A percentile compares a stretch with the other conserved stretches of the same genome.
Evolutionary conservation across 2,888 invertebrate species (phyloP).

Genomic region (Tachina fera): DNA sequence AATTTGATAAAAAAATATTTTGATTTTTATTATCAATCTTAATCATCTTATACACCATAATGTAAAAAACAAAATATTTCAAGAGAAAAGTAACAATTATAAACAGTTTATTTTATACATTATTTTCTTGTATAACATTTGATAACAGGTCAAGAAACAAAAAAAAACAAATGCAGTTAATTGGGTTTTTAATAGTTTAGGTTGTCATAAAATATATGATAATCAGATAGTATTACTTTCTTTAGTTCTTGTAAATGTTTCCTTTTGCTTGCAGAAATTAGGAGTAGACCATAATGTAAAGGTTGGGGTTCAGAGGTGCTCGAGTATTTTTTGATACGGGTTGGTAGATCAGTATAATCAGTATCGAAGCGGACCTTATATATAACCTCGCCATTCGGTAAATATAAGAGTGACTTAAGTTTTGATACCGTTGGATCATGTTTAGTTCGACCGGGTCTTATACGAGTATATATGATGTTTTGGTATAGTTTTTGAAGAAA

Average conservation of each 20-base stretch:
- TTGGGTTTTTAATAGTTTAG: background rate
- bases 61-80: too few species aligned
- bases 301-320: background rate
- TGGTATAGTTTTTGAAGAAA: slow-evolving; percentile 1
- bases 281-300: background rate
- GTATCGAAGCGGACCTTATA: background rate
- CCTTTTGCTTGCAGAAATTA: background rate
- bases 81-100: too few species aligned
- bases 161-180: too few species aligned
- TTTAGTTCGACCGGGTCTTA: background rate
- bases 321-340: background rate
- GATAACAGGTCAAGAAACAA: too few species aligned
- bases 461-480: background rate
- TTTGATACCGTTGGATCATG: background rate
- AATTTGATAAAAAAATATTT: too few species aligned
- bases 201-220: background rate
- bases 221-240: background rate
- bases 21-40: too few species aligned
- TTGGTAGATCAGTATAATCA: background rate
- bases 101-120: too few species aligned
- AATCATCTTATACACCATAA: too few species aligned
- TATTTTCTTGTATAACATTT: too few species aligned
- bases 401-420: background rate
- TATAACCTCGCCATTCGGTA: background rate
- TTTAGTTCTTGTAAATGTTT: background rate